phyloP scores from a whole-genome alignment of 2,888 invertebrate genomes.

The Eretmocerus hayati region DNA sequence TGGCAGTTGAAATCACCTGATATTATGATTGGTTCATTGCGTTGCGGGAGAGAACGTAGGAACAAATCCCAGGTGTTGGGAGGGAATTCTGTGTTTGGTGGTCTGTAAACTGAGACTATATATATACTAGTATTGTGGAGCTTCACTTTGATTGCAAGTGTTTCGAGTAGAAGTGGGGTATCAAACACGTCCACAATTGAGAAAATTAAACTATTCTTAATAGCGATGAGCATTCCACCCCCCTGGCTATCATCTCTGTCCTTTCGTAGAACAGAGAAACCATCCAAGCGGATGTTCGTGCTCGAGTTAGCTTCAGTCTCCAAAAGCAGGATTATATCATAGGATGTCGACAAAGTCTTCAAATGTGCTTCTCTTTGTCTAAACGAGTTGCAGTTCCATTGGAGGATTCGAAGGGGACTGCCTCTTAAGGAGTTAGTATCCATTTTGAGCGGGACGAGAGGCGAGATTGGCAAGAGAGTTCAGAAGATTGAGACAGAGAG shows the following conservation, averaged over 20 bases:
- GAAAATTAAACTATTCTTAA: constrained; percentile 8
- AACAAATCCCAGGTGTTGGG: not conserved
- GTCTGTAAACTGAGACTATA: constrained; percentile 1
- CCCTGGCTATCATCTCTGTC: constrained; percentile 1
- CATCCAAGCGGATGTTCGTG: not conserved
- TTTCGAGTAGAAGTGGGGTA: constrained; percentile 5
- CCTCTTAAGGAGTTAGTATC: not conserved
- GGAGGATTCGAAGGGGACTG: constrained; percentile 13
- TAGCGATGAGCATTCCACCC: constrained; percentile 7
- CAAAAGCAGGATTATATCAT: constrained; percentile 1
- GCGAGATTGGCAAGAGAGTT: too few relatives aligned
- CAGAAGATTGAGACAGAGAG: not conserved
- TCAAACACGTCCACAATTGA: not conserved
- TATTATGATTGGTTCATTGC: not conserved
- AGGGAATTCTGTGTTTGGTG: not conserved
- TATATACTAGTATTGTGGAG: not conserved
- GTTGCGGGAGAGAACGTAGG: not conserved
- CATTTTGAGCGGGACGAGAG: too few relatives aligned
- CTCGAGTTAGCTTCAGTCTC: not conserved
- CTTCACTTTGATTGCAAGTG: constrained; percentile 1
- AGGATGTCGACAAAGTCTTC: not conserved
- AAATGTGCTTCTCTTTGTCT: not conserved
- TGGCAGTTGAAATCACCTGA: constrained; percentile 17
- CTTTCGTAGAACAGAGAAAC: constrained; percentile 4
- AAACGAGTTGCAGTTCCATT: constrained; percentile 11